Evolutionary conservation across 1,140 invertebrate genomes (phyloP).

Genomic region (Drosophila tristis): DNA sequence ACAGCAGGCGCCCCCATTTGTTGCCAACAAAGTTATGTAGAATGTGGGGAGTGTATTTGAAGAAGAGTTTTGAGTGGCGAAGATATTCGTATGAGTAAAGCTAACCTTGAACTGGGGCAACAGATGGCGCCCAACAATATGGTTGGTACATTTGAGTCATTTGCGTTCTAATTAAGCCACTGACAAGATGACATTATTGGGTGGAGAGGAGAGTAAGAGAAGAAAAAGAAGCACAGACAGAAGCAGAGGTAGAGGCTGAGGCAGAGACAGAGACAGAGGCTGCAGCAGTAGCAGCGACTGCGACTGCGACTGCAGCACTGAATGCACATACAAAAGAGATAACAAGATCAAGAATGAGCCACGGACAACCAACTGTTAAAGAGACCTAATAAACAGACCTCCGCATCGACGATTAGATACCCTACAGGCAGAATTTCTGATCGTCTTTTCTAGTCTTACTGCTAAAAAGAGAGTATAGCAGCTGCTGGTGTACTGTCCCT

Average conservation of each 20-base stretch:
- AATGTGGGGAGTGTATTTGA: conserved; percentile 23
- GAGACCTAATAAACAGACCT: too few species aligned
- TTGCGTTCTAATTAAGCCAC: conserved; percentile 65
- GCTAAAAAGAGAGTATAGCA: too few species aligned
- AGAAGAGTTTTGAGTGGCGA: conserved; percentile 33
- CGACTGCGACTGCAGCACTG: too few species aligned
- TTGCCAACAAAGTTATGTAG: not conserved
- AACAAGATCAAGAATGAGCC: conserved; percentile 1
- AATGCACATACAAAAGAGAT: too few species aligned
- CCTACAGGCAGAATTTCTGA: too few species aligned
- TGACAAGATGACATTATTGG: conserved; percentile 50
- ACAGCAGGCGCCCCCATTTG: conserved; percentile 13
- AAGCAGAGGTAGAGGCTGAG: too few species aligned
- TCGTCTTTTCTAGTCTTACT: too few species aligned
- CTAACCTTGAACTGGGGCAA: conserved; percentile 20
- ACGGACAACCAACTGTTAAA: conserved; percentile 1
- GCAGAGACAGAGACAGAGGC: too few species aligned
- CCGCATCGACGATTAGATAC: too few species aligned
- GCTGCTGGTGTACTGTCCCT: too few species aligned
- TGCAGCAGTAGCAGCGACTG: too few species aligned
- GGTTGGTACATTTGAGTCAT: conserved; percentile 53
- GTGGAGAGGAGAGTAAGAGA: not conserved
- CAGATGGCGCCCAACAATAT: conserved; percentile 44
- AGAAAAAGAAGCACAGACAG: conserved; percentile 3
- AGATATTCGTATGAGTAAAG: conserved; percentile 13